A percentile compares a stretch with the other conserved stretches of the same genome.
Conservation (phyloP, 1,140 invertebrate genomes). For the silkworm (Bombyx mori) region ASM3026992v2 NC_085110.1:9942001-9942500, state of each 20-base stretch:
- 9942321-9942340: constrained; percentile 60
- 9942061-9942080: too few species aligned
- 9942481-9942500: constrained; percentile 71
- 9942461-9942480: constrained; percentile 65
- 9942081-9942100: too few species aligned
- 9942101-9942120: too few species aligned
- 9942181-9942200: constrained; percentile 27
- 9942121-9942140: too few species aligned
- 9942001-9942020: too few species aligned
- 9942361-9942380: constrained; percentile 69
- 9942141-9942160: too few species aligned
- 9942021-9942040: too few species aligned
- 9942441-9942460: constrained; percentile 69
- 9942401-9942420: constrained; percentile 69
- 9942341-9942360: constrained; percentile 62
- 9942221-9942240: constrained; percentile 91
- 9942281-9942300: constrained; percentile 71
- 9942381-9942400: constrained; percentile 58
- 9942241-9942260: constrained; percentile 86
- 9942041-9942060: too few species aligned
- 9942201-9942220: constrained; percentile 88
- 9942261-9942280: constrained; percentile 84
- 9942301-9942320: constrained; percentile 59
- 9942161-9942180: not conserved
- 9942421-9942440: constrained; percentile 62